Base-by-base conservation (phyloP, 2,888 invertebrate genomes). In the Neoascia interrupta region DNA sequence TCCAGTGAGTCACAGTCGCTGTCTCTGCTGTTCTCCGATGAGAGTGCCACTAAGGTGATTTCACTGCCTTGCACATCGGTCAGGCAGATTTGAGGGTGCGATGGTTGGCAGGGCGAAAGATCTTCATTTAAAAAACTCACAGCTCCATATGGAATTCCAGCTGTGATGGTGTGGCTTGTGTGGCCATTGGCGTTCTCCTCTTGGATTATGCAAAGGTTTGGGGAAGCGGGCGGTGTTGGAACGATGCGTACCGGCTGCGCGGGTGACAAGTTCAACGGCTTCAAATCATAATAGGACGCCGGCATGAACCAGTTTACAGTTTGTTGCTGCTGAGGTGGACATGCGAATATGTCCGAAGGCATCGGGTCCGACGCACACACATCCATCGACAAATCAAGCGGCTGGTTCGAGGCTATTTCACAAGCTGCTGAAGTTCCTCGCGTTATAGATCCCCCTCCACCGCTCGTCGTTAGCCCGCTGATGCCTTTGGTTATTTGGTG, bases 11-110 rank as follows among this genome's bases (percentile, higher is more conserved):
- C 93, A 31, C 86, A 85, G 88, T 93, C 92, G 45, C 92, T 92
- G 73, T 93, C 93, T 76, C 92, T 92, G 0, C 94, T 94, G 0
- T 94, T 94, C 0, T 94, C 94, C 0, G 94, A 94, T 1, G 92
- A 92, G 60, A 92, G 90, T 0, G 94, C 94, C 0, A 95, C 93
- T 1, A 95, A 85, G 0, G 95, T 95, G 0, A 95, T 92, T 88
- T 95, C 95, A 4, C 94, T 95, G 0, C 97, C 97, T 58, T 95
- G 91, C 56, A 97, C 96, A 86, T 97, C 97, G 0, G 97, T 97
- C 6, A 97, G 91, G 83, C 96, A 97, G 74, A 97, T 97, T 88
- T 96, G 96, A 0, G 97, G 97, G 86, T 94, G 92, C 39, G 90
- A 89, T 73, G 85, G 84, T 43, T 84, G 84, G 72, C 84, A 84